Percentiles rank a stretch among this genome's conserved stretches.
phyloP scores from a whole-genome alignment of 2,797 vertebrate genomes.

The Falco concolor region DNA sequence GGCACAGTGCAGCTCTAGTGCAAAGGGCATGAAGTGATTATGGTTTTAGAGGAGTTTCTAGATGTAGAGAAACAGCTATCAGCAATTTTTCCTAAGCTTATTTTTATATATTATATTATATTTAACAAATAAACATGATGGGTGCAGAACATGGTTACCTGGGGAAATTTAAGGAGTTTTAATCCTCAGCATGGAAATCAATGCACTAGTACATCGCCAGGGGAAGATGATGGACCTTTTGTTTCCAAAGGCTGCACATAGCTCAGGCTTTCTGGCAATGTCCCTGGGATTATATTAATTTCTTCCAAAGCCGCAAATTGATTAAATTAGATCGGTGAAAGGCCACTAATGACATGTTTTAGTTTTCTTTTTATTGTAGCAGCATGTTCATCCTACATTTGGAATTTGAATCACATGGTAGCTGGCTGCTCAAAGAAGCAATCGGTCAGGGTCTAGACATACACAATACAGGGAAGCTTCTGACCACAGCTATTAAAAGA shows the following conservation, averaged over 20 bases:
- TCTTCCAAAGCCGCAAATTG: conserved; percentile 45
- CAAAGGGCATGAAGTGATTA: not conserved
- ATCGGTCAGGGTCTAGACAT: not conserved
- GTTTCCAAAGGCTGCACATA: not conserved
- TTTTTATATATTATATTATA: too few relatives aligned
- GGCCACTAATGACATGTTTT: conserved; percentile 44
- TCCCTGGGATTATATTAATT: conserved; percentile 10
- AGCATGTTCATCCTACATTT: not conserved
- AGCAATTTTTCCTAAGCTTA: not conserved
- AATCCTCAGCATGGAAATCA: not conserved
- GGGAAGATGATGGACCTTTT: not conserved
- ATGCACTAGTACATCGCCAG: not conserved
- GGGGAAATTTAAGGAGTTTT: not conserved
- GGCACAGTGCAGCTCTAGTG: not conserved
- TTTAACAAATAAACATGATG: not conserved
- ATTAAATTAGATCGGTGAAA: conserved; percentile 56
- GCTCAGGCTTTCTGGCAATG: not conserved
- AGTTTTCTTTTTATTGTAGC: not conserved
- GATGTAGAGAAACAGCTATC: not conserved
- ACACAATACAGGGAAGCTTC: not conserved
- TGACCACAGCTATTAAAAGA: not conserved
- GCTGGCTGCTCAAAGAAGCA: not conserved
- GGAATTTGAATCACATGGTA: not conserved
- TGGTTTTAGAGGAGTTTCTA: not conserved
- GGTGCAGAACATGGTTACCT: not conserved